phyloP scores from a whole-genome alignment of 2,888 invertebrate species.

The Cheilosia vernalis region DNA sequence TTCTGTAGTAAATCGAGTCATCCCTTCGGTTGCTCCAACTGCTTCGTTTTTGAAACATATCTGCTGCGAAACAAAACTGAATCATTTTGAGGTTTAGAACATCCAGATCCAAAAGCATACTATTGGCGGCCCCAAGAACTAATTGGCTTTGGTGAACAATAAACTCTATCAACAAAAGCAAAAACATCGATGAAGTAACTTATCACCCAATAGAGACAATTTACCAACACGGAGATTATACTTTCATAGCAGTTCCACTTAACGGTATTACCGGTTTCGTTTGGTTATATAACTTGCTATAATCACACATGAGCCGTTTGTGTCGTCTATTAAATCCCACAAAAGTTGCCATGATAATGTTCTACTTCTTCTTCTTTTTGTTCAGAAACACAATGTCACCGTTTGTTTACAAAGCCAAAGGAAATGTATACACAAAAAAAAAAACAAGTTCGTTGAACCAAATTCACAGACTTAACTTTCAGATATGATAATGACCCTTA shows the following conservation, averaged over 20 bases:
- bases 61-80: too few species aligned
- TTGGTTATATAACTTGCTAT: conserved; percentile 35
- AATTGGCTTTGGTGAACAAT: neutral
- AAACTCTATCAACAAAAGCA: neutral
- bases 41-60: too few species aligned
- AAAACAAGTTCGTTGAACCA: conserved; percentile 41
- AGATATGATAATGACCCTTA: conserved; percentile 15
- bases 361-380: conserved; percentile 12
- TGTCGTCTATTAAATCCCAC: neutral
- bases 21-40: too few species aligned
- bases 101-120: too few species aligned
- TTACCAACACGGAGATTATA: conserved; percentile 20
- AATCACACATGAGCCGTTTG: conserved; percentile 15
- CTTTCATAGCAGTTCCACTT: conserved; percentile 40
- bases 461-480: neutral
- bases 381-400: conserved; percentile 17
- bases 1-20: too few species aligned
- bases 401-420: conserved; percentile 15
- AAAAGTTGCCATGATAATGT: neutral
- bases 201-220: neutral
- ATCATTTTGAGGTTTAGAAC: too few species aligned
- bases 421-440: conserved; percentile 8
- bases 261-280: conserved; percentile 35
- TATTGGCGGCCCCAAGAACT: too few species aligned
- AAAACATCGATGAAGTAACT: conserved; percentile 24